These are phyloP conservation scores for Herpailurus yagouaroundi DNA, from an alignment of 2,113 vertebrate species.

Conservation along the genomic window DNA sequence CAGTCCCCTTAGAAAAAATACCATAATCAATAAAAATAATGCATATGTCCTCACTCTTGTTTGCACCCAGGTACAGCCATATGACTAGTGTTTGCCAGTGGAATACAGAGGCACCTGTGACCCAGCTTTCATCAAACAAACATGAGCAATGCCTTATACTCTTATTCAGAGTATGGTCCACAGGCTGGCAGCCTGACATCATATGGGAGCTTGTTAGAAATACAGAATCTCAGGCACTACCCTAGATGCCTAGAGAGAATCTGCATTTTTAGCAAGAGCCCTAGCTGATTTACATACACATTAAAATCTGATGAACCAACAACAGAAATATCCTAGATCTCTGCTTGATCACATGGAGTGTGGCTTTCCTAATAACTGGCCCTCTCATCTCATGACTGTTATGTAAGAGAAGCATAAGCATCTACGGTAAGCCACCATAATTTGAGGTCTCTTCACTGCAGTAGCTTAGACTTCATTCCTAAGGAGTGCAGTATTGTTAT, in stretches of 20 bases:
- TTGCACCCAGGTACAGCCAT: not conserved
- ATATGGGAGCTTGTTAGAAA: not conserved
- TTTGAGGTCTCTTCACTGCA: not conserved
- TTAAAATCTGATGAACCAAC: not conserved
- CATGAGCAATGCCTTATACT: not conserved
- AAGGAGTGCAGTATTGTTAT: not conserved
- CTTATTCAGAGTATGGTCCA: not conserved
- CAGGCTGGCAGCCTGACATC: not conserved
- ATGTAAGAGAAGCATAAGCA: not conserved
- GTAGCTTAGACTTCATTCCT: not conserved
- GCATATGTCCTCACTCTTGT: not conserved
- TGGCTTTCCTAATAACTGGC: not conserved
- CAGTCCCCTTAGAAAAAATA: not conserved
- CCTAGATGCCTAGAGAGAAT: not conserved
- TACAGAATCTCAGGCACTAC: not conserved
- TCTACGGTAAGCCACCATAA: not conserved
- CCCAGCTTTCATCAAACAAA: not conserved
- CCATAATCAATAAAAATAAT: not conserved
- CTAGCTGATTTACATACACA: not conserved
- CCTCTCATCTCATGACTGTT: not conserved
- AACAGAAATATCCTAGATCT: not conserved
- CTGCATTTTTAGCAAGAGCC: not conserved
- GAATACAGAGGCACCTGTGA: not conserved
- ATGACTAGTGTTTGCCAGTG: not conserved
- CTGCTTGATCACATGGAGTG: not conserved